Conservation (phyloP, 2,888 invertebrate species). For the Rhagophthalmus giganteus region DNA sequence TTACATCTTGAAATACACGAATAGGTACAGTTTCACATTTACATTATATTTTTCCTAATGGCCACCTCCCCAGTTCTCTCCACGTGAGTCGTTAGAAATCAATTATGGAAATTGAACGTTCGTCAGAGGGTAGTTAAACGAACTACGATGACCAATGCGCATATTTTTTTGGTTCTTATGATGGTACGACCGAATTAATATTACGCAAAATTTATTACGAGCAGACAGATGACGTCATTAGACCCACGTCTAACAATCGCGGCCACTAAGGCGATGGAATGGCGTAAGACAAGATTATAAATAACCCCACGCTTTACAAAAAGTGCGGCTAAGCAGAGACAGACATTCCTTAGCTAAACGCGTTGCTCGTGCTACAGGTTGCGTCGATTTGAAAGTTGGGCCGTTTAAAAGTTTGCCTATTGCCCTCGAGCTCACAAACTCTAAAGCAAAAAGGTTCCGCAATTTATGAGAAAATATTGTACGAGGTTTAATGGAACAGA, state of each 20-base stretch:
- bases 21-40: slow-evolving; percentile 37
- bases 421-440: slow-evolving; percentile 19
- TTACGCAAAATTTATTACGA: slow-evolving; percentile 9
- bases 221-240: slow-evolving; percentile 35
- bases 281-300: slow-evolving; percentile 38
- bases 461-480: slow-evolving; percentile 34
- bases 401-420: slow-evolving; percentile 29
- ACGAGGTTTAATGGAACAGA: slow-evolving; percentile 32
- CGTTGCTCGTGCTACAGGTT: slow-evolving; percentile 36
- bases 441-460: slow-evolving; percentile 27
- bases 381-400: slow-evolving; percentile 31
- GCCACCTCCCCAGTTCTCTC: slow-evolving; percentile 1
- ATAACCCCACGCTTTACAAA: slow-evolving; percentile 33
- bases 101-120: slow-evolving; percentile 14
- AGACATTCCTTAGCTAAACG: slow-evolving; percentile 26
- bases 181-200: too few relatives aligned
- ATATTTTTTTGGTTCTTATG: too few relatives aligned
- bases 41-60: slow-evolving; percentile 29
- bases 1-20: slow-evolving; percentile 49
- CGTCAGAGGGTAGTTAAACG: too few relatives aligned
- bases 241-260: slow-evolving; percentile 30
- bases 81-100: slow-evolving; percentile 3
- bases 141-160: too few relatives aligned
- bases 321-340: slow-evolving; percentile 23
- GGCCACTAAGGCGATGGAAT: slow-evolving; percentile 35